phyloP scores from a whole-genome alignment of 2,797 vertebrate species.

The Danio albolineatus region DNA sequence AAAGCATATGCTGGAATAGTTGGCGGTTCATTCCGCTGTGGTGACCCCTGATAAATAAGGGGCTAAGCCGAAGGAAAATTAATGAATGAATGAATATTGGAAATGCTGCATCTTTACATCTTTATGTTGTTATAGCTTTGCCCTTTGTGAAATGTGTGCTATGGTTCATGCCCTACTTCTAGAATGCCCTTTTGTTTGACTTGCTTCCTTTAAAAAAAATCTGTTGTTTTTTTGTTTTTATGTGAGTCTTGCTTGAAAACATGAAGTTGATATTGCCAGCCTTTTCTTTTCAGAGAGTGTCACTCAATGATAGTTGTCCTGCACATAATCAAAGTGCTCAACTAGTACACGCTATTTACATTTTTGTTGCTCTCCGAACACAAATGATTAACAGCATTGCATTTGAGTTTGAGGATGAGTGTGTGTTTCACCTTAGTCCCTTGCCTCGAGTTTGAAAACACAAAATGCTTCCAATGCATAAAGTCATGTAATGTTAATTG shows the following conservation, averaged over 20 bases:
- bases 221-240: background rate
- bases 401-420: too few species aligned
- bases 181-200: background rate
- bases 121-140: background rate
- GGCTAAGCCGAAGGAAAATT: too few species aligned
- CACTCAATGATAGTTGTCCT: background rate
- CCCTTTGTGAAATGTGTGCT: background rate
- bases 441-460: conserved; percentile 10
- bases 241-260: background rate
- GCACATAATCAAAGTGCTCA: background rate
- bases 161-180: background rate
- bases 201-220: background rate
- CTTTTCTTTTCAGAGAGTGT: background rate
- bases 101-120: too few species aligned
- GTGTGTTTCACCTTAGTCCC: background rate
- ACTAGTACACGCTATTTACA: background rate
- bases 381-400: too few species aligned
- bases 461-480: background rate
- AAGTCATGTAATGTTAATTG: background rate
- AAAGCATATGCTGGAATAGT: too few species aligned
- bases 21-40: too few species aligned
- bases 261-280: background rate
- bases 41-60: too few species aligned
- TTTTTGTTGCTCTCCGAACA: too few species aligned
- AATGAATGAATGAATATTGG: too few species aligned